Conservation (phyloP, 2,888 invertebrate genomes). For the Ligdia adustata region DNA sequence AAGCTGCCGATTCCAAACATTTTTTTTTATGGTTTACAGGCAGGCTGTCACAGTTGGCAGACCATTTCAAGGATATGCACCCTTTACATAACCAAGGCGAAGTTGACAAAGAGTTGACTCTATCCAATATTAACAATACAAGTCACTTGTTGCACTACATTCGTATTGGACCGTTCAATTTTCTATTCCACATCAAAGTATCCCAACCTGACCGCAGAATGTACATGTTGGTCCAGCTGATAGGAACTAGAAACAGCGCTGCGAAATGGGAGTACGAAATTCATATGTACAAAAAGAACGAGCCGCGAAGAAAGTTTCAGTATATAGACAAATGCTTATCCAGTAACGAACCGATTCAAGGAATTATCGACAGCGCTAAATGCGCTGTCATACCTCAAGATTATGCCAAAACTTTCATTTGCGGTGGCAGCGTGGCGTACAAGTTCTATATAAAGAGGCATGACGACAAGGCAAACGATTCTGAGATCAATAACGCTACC, state of each 20-base stretch:
- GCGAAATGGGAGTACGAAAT: slow-evolving; percentile 67
- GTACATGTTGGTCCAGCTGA: slow-evolving; percentile 55
- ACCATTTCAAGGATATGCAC: slow-evolving; percentile 57
- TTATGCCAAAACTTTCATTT: slow-evolving; percentile 30
- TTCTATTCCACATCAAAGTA: slow-evolving; percentile 57
- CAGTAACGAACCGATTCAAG: slow-evolving; percentile 36
- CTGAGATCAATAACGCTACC: neutral
- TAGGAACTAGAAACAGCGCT: slow-evolving; percentile 59
- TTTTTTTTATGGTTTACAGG: slow-evolving; percentile 46
- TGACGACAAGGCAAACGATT: neutral
- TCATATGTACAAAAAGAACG: slow-evolving; percentile 62
- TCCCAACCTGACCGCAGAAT: slow-evolving; percentile 42
- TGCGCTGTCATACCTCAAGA: slow-evolving; percentile 52
- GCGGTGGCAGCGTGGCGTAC: slow-evolving; percentile 26
- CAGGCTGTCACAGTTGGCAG: slow-evolving; percentile 51
- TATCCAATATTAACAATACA: slow-evolving; percentile 41
- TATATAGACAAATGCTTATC: slow-evolving; percentile 53
- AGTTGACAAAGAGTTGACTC: slow-evolving; percentile 55
- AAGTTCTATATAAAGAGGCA: slow-evolving; percentile 29
- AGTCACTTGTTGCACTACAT: slow-evolving; percentile 48
- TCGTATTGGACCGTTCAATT: slow-evolving; percentile 50
- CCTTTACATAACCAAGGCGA: slow-evolving; percentile 44
- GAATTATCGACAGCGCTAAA: slow-evolving; percentile 43
- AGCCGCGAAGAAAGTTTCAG: slow-evolving; percentile 55
- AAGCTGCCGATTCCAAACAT: neutral